Conservation (phyloP, 2,113 vertebrate species). For the Orientallactaga bullata region DNA sequence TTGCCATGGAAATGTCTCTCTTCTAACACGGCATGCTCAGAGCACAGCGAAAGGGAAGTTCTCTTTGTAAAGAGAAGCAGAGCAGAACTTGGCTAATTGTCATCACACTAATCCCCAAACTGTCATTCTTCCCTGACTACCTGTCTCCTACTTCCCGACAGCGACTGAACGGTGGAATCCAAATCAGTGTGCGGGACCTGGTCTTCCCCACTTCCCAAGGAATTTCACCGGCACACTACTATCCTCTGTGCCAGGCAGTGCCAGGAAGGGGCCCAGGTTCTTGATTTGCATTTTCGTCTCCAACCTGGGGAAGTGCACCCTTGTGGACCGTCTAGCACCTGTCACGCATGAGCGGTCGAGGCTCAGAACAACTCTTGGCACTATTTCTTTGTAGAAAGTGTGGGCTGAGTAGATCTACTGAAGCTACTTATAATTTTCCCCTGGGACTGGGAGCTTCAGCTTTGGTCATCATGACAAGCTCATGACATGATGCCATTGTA, state of each 20-base stretch:
- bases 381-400: background rate
- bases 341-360: background rate
- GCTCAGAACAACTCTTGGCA: background rate
- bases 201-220: background rate
- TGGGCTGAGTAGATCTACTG: background rate
- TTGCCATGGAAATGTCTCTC: constrained; percentile 81
- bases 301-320: background rate
- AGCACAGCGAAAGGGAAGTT: constrained; percentile 76
- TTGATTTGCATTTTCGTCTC: background rate
- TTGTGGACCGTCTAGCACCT: background rate
- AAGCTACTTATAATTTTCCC: background rate
- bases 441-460: background rate
- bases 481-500: background rate
- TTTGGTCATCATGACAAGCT: background rate
- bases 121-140: constrained; percentile 81
- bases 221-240: background rate
- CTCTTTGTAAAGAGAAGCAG: constrained; percentile 79
- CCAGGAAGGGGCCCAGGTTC: constrained; percentile 25
- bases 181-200: background rate
- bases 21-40: constrained; percentile 72
- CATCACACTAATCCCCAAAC: constrained; percentile 73
- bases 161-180: background rate
- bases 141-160: constrained; percentile 75
- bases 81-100: constrained; percentile 84
- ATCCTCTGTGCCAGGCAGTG: background rate